Evolutionary conservation across 2,888 invertebrate species (phyloP).

Genomic region (Polydrusus tereticollis): DNA sequence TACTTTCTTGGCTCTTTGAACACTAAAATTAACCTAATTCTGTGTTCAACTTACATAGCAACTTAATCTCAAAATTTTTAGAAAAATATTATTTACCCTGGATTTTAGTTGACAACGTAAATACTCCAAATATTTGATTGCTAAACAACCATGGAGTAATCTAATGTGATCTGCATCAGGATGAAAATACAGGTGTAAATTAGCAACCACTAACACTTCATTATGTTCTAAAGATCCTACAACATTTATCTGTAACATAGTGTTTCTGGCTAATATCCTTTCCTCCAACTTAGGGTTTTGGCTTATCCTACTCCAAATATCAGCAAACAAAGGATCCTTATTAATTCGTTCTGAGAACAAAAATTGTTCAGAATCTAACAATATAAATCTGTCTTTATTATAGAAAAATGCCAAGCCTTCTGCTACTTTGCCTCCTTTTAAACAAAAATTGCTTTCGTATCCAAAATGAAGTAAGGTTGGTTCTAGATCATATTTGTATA

Average conservation of each 20-base stretch:
- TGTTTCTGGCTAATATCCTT: constrained; percentile 75
- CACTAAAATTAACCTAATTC: too few species aligned
- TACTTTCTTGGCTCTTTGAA: too few species aligned
- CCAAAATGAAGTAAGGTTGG: constrained; percentile 72
- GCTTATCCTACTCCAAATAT: constrained; percentile 74
- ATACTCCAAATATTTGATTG: constrained; percentile 78
- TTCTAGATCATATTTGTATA: constrained; percentile 78
- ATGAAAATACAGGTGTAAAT: constrained; percentile 95
- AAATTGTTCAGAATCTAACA: constrained; percentile 69
- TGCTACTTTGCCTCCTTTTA: constrained; percentile 79
- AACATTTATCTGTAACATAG: constrained; percentile 74
- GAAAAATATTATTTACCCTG: constrained; percentile 61
- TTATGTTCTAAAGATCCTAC: constrained; percentile 70
- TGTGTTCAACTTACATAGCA: too few species aligned
- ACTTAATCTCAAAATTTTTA: too few species aligned
- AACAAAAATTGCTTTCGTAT: constrained; percentile 75
- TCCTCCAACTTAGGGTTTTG: constrained; percentile 71
- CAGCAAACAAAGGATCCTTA: constrained; percentile 68
- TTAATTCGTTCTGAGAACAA: constrained; percentile 74
- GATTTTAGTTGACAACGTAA: constrained; percentile 67
- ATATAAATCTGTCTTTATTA: constrained; percentile 76
- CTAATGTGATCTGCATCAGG: constrained; percentile 92
- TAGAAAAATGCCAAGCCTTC: constrained; percentile 90
- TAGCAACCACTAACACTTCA: constrained; percentile 77
- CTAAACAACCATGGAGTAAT: constrained; percentile 84